phyloP scores from a whole-genome alignment of 1,140 invertebrate genomes.

The Dufourea novaeangliae region DNA sequence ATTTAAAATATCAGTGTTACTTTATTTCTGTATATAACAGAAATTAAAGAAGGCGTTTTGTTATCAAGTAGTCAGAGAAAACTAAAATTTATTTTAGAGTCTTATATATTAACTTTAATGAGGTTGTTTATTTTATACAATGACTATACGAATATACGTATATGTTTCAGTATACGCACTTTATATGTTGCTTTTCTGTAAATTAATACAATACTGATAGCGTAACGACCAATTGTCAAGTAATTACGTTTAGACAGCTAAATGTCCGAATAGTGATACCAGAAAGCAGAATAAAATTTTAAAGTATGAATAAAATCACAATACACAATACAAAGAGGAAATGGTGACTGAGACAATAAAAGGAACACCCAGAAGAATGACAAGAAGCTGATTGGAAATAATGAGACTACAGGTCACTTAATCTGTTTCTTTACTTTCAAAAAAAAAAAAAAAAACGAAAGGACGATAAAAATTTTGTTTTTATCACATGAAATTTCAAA shows the following conservation, averaged over 20 bases:
- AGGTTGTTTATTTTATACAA: slow-evolving; percentile 64
- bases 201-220: slow-evolving; percentile 46
- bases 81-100: slow-evolving; percentile 62
- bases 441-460: no score
- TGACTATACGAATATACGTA: slow-evolving; percentile 49
- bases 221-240: slow-evolving; percentile 19
- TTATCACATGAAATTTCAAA: no score
- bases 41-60: slow-evolving; percentile 46
- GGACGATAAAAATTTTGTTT: no score
- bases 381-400: background rate
- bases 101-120: slow-evolving; percentile 62
- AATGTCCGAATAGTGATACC: background rate
- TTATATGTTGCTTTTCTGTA: slow-evolving; percentile 35
- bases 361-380: background rate
- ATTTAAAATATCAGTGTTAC: slow-evolving; percentile 46
- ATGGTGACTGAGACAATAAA: slow-evolving; percentile 9
- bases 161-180: slow-evolving; percentile 38
- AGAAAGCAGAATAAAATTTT: background rate
- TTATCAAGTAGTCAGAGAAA: slow-evolving; percentile 56
- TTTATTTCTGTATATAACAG: slow-evolving; percentile 44
- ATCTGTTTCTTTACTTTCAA: background rate
- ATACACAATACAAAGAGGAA: background rate
- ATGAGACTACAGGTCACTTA: slow-evolving; percentile 16
- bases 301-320: slow-evolving; percentile 1
- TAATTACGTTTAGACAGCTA: slow-evolving; percentile 9